These are phyloP conservation scores for Pherbina coryleti DNA, from an alignment of 2,888 invertebrate genomes.

Conservation along the genomic window DNA sequence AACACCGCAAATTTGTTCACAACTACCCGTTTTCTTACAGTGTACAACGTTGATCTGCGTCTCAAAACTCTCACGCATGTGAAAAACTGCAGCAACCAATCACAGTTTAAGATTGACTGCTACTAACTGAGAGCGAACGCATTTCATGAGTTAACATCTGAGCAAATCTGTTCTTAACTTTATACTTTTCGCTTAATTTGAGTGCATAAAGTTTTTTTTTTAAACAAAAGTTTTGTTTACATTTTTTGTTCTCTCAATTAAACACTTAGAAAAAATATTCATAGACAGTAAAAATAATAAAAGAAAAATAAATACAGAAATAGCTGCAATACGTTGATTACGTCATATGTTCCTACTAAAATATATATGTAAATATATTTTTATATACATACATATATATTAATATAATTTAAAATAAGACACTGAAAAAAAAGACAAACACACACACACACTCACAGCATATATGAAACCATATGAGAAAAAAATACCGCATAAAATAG, in stretches of 20 bases:
- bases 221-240: no score
- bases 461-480: conserved; percentile 2
- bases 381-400: conserved; percentile 51
- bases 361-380: conserved; percentile 51
- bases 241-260: neutral
- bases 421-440: conserved; percentile 25
- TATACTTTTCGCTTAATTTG: no score
- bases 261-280: neutral
- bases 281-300: neutral
- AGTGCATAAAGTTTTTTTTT: no score
- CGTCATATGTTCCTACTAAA: conserved; percentile 70
- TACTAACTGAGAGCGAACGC: no score
- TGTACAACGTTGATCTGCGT: no score
- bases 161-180: no score
- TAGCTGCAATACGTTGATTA: conserved; percentile 70
- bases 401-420: conserved; percentile 43
- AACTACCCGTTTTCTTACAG: no score
- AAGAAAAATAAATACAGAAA: conserved; percentile 52
- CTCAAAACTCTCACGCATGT: no score
- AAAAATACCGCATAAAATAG: conserved; percentile 21
- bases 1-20: no score
- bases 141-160: no score
- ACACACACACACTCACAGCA: conserved; percentile 25
- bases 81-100: no score
- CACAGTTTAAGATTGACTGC: no score